Evolutionary conservation across 2,888 invertebrate genomes (phyloP).

Genomic region (Cecidostiba fungosa): DNA sequence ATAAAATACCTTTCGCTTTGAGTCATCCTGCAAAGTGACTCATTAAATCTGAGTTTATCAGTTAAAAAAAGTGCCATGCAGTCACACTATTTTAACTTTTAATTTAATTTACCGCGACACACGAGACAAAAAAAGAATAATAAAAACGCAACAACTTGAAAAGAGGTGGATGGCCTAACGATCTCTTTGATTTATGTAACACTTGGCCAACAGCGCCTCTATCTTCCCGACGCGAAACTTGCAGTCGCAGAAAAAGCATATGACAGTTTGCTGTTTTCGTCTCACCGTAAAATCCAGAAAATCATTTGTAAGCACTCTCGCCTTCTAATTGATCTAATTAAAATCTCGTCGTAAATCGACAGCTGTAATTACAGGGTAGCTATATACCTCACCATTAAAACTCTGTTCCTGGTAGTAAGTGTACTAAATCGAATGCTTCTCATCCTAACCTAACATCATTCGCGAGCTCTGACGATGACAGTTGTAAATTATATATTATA

Average conservation of each 20-base stretch:
- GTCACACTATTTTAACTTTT: neutral
- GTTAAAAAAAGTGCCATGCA: neutral
- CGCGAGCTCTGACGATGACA: neutral
- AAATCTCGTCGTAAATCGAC: neutral
- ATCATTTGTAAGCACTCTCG: neutral
- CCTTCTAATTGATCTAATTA: neutral
- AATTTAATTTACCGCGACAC: neutral
- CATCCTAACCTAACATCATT: neutral
- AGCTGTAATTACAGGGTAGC: neutral
- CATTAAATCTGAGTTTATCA: neutral
- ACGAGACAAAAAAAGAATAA: neutral
- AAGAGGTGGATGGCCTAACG: neutral
- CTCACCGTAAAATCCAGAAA: neutral
- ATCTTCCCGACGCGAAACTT: slow-evolving; percentile 19
- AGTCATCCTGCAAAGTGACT: neutral
- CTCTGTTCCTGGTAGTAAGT: neutral
- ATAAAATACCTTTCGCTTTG: neutral
- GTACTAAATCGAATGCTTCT: neutral
- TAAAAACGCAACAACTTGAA: neutral
- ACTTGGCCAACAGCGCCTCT: neutral
- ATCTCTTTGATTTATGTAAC: neutral
- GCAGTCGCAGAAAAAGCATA: neutral
- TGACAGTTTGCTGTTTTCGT: neutral
- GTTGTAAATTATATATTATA: neutral
- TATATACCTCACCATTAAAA: neutral